Evolutionary conservation across 2,113 vertebrate species (phyloP).

Genomic region (Egretta garzetta): DNA sequence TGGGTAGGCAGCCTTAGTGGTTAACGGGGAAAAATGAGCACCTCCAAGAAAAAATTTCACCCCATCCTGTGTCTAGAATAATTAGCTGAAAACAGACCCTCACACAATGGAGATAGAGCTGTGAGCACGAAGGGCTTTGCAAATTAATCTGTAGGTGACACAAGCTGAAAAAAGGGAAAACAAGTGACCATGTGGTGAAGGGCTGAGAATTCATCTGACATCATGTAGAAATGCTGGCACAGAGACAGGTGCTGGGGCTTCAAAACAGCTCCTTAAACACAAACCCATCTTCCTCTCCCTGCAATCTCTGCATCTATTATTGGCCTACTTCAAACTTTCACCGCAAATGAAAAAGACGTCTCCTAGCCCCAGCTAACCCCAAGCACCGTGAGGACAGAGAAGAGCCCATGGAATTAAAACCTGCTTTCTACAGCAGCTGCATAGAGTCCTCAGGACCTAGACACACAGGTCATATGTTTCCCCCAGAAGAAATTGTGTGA

Average conservation of each 20-base stretch:
- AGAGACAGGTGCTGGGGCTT: background rate
- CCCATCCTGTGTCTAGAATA: background rate
- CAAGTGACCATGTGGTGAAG: background rate
- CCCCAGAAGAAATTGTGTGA: background rate
- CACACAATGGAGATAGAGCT: background rate
- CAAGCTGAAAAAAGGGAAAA: background rate
- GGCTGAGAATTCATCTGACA: background rate
- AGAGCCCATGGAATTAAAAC: background rate
- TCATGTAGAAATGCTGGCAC: rapidly evolving
- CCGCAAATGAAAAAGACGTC: background rate
- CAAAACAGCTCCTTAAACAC: background rate
- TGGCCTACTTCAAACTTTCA: background rate
- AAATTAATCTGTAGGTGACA: background rate
- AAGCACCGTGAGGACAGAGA: rapidly evolving
- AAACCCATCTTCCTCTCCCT: background rate
- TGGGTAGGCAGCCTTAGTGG: background rate
- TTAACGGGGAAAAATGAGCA: background rate
- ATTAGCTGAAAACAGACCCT: background rate
- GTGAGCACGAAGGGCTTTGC: background rate
- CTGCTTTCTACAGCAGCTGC: background rate
- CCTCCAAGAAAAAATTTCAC: background rate
- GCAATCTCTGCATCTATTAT: background rate
- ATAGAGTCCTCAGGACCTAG: background rate
- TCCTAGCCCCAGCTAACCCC: background rate
- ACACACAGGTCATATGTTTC: background rate